Percentiles rank a stretch among this genome's conserved stretches.
Conservation (phyloP, 2,888 invertebrate genomes). For the Saturnia pavonia region DNA sequence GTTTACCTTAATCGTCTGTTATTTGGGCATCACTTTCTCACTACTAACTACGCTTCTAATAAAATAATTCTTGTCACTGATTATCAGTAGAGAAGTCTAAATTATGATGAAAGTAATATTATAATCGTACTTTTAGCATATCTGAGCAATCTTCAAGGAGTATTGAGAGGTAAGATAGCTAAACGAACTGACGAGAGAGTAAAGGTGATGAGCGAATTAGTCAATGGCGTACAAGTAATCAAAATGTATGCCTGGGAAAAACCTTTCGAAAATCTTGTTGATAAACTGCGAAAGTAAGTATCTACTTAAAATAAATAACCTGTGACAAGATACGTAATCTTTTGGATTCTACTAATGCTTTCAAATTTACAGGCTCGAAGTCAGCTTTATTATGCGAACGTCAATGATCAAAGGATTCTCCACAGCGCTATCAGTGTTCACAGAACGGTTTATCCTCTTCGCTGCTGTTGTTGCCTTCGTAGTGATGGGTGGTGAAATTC, state of each 20-base stretch:
- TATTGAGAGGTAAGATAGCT: constrained; percentile 83
- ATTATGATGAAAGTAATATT: background rate
- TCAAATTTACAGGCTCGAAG: constrained; percentile 81
- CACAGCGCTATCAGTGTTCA: constrained; percentile 87
- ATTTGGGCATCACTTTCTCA: too few relatives aligned
- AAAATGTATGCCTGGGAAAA: constrained; percentile 95
- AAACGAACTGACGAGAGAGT: constrained; percentile 88
- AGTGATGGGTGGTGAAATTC: constrained; percentile 81
- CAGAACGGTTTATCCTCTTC: constrained; percentile 91
- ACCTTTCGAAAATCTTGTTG: constrained; percentile 87
- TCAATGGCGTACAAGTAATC: constrained; percentile 89
- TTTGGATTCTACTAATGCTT: constrained; percentile 1
- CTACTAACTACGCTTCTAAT: background rate
- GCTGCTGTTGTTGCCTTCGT: constrained; percentile 90
- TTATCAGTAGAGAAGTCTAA: background rate
- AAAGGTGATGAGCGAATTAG: constrained; percentile 90
- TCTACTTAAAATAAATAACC: background rate
- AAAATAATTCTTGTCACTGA: background rate
- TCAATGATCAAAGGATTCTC: constrained; percentile 86
- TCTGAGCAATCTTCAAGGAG: constrained; percentile 70
- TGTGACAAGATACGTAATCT: background rate
- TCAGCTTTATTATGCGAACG: constrained; percentile 84
- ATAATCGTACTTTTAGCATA: constrained; percentile 57
- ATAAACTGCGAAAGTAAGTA: constrained; percentile 84
- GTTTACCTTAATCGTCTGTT: too few relatives aligned